phyloP scores from a whole-genome alignment of 1,140 invertebrate genomes.

The Magallana ariakensis region DNA sequence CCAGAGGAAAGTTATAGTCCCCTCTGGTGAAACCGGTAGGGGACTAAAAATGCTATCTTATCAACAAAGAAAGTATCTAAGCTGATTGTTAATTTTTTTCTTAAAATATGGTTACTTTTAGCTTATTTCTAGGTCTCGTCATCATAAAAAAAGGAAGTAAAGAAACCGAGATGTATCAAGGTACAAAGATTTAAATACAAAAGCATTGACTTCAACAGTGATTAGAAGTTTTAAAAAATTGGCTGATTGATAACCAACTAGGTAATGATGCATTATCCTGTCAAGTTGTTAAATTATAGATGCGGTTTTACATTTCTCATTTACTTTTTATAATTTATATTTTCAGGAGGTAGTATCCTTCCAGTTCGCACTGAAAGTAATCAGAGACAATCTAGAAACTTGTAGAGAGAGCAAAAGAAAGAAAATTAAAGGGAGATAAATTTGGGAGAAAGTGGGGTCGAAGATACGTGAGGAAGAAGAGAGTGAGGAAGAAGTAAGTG shows the following conservation, averaged over 20 bases:
- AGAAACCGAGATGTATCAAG: constrained; percentile 5
- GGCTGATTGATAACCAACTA: background rate
- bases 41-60: no score
- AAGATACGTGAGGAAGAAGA: no score
- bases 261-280: background rate
- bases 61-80: no score
- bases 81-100: background rate
- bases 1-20: no score
- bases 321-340: background rate
- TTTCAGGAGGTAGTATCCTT: no score
- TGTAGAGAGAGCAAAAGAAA: no score
- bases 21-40: no score
- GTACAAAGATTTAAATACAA: background rate
- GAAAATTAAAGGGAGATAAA: no score
- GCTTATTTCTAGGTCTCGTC: background rate
- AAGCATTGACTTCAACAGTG: background rate
- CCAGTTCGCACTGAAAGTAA: no score
- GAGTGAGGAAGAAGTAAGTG: no score
- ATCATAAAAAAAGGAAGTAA: background rate
- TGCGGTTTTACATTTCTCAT: background rate
- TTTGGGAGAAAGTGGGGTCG: no score
- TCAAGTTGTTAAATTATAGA: background rate
- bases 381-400: no score
- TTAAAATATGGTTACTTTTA: background rate
- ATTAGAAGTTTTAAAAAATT: background rate